Conservation (phyloP, 2,797 vertebrate genomes). For the Iguana delicatissima region DNA sequence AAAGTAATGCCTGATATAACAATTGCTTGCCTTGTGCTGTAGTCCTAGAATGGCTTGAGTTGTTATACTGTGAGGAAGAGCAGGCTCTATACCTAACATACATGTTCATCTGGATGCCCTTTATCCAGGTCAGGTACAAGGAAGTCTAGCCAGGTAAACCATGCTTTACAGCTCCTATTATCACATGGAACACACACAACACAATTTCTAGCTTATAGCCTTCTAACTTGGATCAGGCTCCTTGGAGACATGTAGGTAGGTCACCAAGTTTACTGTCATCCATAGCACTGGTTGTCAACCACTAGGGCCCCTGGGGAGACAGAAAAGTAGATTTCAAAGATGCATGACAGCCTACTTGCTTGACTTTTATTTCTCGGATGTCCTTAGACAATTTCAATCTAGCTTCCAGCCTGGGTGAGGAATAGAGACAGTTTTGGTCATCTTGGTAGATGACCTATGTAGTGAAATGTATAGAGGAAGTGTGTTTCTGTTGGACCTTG, state of each 20-base stretch:
- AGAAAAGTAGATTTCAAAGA: too few species aligned
- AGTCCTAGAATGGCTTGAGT: background rate
- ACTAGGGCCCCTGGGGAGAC: too few species aligned
- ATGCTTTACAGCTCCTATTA: background rate
- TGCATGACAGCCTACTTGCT: background rate
- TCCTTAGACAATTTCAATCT: too few species aligned
- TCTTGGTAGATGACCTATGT: too few species aligned
- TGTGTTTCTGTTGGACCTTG: too few species aligned
- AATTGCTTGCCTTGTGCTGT: background rate
- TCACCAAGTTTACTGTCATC: background rate
- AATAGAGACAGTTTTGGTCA: too few species aligned
- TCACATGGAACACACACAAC: background rate
- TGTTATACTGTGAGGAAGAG: background rate
- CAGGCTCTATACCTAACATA: background rate
- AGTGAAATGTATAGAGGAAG: too few species aligned
- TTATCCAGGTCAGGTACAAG: background rate
- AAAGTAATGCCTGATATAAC: background rate
- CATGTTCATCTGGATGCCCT: background rate
- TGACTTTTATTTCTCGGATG: background rate
- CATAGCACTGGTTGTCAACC: too few species aligned
- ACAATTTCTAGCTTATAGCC: background rate
- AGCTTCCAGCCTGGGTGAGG: too few species aligned
- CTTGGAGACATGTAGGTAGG: background rate
- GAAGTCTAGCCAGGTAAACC: background rate
- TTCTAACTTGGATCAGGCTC: background rate